These are phyloP conservation scores for Athalia rosae DNA, from an alignment of 2,888 invertebrate genomes.

Conservation along the genomic window DNA sequence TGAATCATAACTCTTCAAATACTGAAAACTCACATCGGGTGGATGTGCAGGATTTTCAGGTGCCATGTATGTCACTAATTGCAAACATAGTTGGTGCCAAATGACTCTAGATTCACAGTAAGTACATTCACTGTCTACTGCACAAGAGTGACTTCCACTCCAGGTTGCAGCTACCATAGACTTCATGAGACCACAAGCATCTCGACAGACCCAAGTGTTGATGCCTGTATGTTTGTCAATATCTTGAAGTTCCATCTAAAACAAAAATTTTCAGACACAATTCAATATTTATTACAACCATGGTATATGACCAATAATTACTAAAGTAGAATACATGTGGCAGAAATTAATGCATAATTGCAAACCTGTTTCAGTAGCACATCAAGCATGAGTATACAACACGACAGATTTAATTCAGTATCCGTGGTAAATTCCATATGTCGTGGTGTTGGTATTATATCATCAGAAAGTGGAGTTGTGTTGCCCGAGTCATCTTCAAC, in stretches of 20 bases:
- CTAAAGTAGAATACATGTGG: background rate
- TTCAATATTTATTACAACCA: slow-evolving; percentile 38
- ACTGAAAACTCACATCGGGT: slow-evolving; percentile 80
- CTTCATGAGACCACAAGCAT: slow-evolving; percentile 84
- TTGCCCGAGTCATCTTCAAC: slow-evolving; percentile 82
- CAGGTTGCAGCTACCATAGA: slow-evolving; percentile 86
- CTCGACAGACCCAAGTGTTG: slow-evolving; percentile 83
- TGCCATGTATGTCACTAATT: slow-evolving; percentile 86
- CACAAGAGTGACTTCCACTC: slow-evolving; percentile 78
- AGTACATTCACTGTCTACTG: slow-evolving; percentile 82
- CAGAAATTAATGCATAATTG: background rate
- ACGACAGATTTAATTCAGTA: slow-evolving; percentile 88
- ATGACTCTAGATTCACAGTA: slow-evolving; percentile 95
- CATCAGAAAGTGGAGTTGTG: slow-evolving; percentile 82
- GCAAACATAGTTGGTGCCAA: slow-evolving; percentile 94
- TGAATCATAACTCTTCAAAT: slow-evolving; percentile 22
- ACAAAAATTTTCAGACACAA: slow-evolving; percentile 17
- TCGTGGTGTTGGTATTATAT: slow-evolving; percentile 78
- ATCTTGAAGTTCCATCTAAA: slow-evolving; percentile 88
- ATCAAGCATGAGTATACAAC: slow-evolving; percentile 97
- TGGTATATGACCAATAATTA: background rate
- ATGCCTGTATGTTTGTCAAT: slow-evolving; percentile 88
- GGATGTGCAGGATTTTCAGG: slow-evolving; percentile 84
- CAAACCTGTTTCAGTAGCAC: slow-evolving; percentile 92
- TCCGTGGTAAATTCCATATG: slow-evolving; percentile 83